A percentile compares a stretch with the other conserved stretches of the same genome.
phyloP scores from a whole-genome alignment of 1,140 invertebrate genomes.

The Lasaia peninsularis region DNA sequence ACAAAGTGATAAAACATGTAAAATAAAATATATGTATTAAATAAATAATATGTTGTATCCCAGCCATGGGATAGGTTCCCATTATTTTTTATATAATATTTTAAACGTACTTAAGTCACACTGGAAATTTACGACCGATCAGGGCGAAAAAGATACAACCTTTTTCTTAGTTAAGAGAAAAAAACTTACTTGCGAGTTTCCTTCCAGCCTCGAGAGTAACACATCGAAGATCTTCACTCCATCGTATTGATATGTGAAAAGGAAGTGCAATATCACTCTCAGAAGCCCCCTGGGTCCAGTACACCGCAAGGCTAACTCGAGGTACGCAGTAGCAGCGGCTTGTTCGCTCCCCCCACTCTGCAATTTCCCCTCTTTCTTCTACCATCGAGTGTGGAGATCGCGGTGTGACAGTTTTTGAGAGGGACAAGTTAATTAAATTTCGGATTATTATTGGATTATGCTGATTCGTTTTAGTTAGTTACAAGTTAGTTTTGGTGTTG shows the following conservation, averaged over 20 bases:
- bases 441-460: constrained; percentile 6
- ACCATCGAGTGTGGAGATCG: constrained; percentile 40
- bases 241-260: constrained; percentile 91
- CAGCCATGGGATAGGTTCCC: no score
- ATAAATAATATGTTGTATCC: no score
- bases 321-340: constrained; percentile 93
- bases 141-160: no score
- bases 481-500: background rate
- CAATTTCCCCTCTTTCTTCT: constrained; percentile 75
- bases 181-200: constrained; percentile 81
- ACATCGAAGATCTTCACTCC: constrained; percentile 87
- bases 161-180: background rate
- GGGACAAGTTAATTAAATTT: constrained; percentile 18
- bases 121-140: no score
- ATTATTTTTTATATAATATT: no score
- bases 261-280: constrained; percentile 89
- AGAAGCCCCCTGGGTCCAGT: constrained; percentile 91
- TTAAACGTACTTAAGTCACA: no score
- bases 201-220: constrained; percentile 85
- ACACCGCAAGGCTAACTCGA: constrained; percentile 92
- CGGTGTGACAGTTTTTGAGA: constrained; percentile 42
- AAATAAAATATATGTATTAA: no score
- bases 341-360: constrained; percentile 91
- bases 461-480: constrained; percentile 10
- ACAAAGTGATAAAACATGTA: no score